Base-by-base conservation (phyloP, 2,797 vertebrate genomes). In the Mormyrops attenuatus region DNA sequence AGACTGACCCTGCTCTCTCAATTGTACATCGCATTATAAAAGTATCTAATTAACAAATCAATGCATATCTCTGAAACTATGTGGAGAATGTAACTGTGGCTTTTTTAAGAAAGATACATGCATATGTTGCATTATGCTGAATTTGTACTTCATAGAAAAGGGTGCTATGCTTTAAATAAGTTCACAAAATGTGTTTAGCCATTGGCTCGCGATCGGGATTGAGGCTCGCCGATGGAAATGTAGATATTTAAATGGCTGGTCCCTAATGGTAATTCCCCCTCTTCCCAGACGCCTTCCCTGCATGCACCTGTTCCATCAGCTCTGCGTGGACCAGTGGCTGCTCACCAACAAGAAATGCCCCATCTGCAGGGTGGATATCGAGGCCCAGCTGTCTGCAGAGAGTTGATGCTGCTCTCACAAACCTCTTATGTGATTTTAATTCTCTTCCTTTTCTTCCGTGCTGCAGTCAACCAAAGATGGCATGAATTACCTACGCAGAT, bases 391-490 rank as follows among this genome's bases (percentile, higher is more conserved):
- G 95, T 98, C 98, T 89, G 97, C 97, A 90, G 98, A 99, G 95
- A 99, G 99, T 98, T 99, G 98, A 99, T 98, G 96, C 95, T 96
- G 96, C 96, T 95, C 94, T 94, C 93, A 91, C 92, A 92, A 92
- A 92, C 88, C 93, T 92, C 96, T 95, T 95, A 95, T 94, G 95
- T 96, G 95, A 96, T 96, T 91, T 91, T 92, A 94, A 93, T 88
- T 93, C 93, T 55, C 90, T 93, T 95, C 94, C 92, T 95, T 96
- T 95, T 96, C 96, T 95, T 97, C 96, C 97, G 97, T 98, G 97
- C 98, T 97, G 96, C 98, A 99, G 98, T 98, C 99, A 98, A 99
- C 99, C 99, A 99, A 99, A 99, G 99, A 99, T 98, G 98, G 98
- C 98, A 97, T 97, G 97, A 98, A 96, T 97, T 96, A 97, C 96